These are phyloP conservation scores for Octodon degus DNA, from an alignment of 2,113 vertebrate species.

Conservation along the genomic window DNA sequence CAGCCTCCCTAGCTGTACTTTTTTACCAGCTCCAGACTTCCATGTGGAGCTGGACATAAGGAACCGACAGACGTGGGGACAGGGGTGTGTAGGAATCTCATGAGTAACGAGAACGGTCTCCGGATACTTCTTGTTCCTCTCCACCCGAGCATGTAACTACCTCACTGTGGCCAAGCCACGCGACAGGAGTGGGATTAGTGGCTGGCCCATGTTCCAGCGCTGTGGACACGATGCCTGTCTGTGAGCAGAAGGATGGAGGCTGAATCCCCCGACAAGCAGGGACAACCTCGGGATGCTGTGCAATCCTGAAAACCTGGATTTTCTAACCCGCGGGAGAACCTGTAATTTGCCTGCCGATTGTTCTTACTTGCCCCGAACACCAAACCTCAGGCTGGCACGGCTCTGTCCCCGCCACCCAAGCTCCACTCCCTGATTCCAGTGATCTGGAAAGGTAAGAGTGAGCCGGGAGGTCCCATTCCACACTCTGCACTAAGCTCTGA, in stretches of 20 bases:
- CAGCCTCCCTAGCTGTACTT: not conserved
- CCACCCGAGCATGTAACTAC: not conserved
- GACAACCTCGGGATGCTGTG: not conserved
- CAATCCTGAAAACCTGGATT: constrained; percentile 21
- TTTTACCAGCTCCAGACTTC: not conserved
- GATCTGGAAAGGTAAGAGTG: constrained; percentile 37
- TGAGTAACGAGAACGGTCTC: rapidly evolving
- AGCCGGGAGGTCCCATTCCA: not conserved
- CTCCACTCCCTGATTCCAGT: not conserved
- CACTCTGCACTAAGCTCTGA: not conserved
- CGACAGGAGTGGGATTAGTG: rapidly evolving
- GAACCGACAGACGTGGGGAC: not conserved
- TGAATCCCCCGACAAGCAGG: constrained; percentile 47
- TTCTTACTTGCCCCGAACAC: not conserved
- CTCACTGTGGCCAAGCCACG: rapidly evolving
- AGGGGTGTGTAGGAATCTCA: rapidly evolving
- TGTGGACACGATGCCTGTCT: rapidly evolving
- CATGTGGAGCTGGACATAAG: not conserved
- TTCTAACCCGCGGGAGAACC: constrained; percentile 54
- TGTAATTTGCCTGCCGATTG: constrained; percentile 37
- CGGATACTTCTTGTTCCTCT: rapidly evolving
- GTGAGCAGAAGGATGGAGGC: not conserved
- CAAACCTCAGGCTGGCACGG: not conserved
- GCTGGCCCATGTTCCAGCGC: not conserved
- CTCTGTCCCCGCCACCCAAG: not conserved